Evolutionary conservation across 1,140 invertebrate genomes (phyloP), one percentile per base, ranked within the genome.

Genomic region (Tribolium madens): DNA sequence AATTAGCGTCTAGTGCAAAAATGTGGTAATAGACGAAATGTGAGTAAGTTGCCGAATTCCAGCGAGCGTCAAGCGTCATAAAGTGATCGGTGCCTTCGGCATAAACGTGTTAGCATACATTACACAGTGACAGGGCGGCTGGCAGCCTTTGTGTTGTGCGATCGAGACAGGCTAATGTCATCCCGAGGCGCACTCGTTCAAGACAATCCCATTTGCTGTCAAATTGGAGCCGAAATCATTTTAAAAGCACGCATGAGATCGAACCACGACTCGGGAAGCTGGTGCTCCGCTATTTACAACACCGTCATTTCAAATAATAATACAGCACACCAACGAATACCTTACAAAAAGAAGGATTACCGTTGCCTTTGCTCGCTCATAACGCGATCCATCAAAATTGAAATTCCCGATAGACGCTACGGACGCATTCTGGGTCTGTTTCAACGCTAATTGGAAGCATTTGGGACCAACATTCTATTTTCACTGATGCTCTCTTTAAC

Each of bases 101-200:
- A 78, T 81, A 84, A 83, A 83, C 82, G 78, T 83, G 80, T 83
- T 84, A 84, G 83, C 83, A 84, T 84, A 84, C 80, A 84, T 84
- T 84, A 84, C 79, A 77, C 81, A 83, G 83, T 84, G 83, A 84
- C 82, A 84, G 80, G 83, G 81, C 82, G 83, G 83, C 79, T 83
- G 82, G 79, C 72, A 79, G 77, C 77, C 77, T 82, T 82, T 84
- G 81, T 84, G 82, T 84, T 80, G 76, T 81, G 79, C 75, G 81
- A 83, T 80, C 82, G 82, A 84, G 83, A 84, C 83, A 81, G 81
- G 82, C 83, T 84, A 84, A 84, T 84, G 81, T 84, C 83, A 84
- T 84, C 83, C 83, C 57, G 79, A 81, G 83, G 83, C 82, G 77
- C 83, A 82, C 76, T 84, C 82, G 80, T 80, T 82, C 79, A 82